These are phyloP conservation scores for Indicator indicator DNA, from an alignment of 2,113 vertebrate genomes.

Conservation along the genomic window DNA sequence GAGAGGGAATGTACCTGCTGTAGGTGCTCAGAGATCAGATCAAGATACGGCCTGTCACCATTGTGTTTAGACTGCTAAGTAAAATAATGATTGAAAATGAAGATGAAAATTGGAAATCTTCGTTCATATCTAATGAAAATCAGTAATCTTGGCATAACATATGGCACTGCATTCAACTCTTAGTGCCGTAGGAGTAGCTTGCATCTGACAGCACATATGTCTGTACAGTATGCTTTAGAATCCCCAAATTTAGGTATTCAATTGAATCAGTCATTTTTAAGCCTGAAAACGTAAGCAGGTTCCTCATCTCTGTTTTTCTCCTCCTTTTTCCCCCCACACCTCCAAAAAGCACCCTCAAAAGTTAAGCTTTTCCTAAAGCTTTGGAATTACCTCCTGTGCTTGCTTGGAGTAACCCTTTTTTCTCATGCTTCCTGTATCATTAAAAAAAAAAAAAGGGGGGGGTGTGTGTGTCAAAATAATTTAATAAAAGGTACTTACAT, in stretches of 20 bases:
- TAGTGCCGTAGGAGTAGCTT: slow-evolving; percentile 39
- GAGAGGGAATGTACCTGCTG: not conserved
- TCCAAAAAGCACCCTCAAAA: not conserved
- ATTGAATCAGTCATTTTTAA: slow-evolving; percentile 48
- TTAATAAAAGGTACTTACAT: not conserved
- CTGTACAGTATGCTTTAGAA: slow-evolving; percentile 42
- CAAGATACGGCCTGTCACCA: not conserved
- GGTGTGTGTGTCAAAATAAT: not conserved
- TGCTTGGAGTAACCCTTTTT: not conserved
- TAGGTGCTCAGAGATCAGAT: not conserved
- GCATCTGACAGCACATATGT: slow-evolving; percentile 62
- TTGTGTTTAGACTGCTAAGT: slow-evolving; percentile 46
- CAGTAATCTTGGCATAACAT: slow-evolving; percentile 60
- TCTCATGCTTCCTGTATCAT: not conserved
- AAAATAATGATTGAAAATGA: slow-evolving; percentile 59
- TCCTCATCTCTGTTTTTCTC: not conserved
- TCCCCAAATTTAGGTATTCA: slow-evolving; percentile 39
- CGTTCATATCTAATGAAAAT: slow-evolving; percentile 51
- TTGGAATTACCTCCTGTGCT: not conserved
- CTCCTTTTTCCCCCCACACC: not conserved
- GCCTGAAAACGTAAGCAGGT: slow-evolving; percentile 38
- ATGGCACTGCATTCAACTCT: not conserved
- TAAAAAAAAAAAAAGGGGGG: not conserved
- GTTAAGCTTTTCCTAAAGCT: not conserved
- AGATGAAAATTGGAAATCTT: slow-evolving; percentile 54